Conservation (phyloP, 2,113 vertebrate species). For the Rostratula benghalensis region DNA sequence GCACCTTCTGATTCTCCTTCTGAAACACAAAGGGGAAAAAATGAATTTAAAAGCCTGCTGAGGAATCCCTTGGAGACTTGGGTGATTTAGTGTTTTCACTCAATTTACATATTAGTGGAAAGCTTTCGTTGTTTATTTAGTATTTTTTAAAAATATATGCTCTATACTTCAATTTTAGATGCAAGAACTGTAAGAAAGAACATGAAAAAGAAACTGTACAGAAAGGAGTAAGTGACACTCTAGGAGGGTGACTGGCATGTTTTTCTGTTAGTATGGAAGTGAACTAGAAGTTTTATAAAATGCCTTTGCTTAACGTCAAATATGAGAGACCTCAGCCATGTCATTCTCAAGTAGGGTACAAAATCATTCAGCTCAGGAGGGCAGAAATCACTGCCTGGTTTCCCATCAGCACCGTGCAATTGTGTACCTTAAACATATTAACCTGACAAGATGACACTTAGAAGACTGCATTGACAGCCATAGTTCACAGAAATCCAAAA, state of each 20-base stretch:
- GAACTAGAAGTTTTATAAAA: not conserved
- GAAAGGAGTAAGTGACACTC: not conserved
- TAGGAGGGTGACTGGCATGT: not conserved
- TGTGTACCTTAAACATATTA: not conserved
- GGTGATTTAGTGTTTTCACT: not conserved
- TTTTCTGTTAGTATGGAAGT: not conserved
- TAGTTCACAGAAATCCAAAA: not conserved
- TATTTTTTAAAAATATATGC: not conserved
- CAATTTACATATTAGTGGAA: not conserved
- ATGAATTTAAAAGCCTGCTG: not conserved
- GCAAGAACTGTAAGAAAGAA: not conserved
- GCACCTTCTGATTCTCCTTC: not conserved
- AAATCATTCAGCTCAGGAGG: not conserved
- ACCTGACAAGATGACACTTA: not conserved
- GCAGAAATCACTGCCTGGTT: not conserved
- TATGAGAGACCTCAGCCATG: not conserved
- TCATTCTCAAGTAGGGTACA: not conserved
- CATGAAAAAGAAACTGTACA: not conserved
- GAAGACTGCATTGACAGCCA: not conserved
- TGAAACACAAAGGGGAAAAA: not conserved
- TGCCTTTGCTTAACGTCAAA: not conserved
- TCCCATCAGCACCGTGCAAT: not conserved
- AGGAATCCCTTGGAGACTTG: not conserved
- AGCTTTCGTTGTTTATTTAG: not conserved
- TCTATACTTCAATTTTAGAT: not conserved